Evolutionary conservation across 1,140 invertebrate species (phyloP).

Genomic region (Phymastichus coffea): DNA sequence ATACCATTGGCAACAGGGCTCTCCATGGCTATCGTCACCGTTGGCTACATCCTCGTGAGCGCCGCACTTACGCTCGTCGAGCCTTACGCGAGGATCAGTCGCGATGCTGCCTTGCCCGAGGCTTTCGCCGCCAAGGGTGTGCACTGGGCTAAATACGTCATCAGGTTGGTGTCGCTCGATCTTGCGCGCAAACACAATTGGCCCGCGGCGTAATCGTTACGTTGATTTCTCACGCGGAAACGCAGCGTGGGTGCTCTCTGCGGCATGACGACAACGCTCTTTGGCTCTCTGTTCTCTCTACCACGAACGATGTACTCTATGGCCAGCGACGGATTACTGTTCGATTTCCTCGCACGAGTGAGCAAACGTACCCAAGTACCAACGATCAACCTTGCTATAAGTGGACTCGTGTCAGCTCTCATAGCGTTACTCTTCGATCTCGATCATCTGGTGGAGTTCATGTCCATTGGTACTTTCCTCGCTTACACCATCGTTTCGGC

Average conservation of each 20-base stretch:
- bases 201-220: too few species aligned
- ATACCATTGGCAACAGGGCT: conserved; percentile 80
- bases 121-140: conserved; percentile 74
- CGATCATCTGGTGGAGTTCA: conserved; percentile 88
- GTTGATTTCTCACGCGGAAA: too few species aligned
- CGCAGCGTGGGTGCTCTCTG: conserved; percentile 79
- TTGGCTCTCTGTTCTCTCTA: conserved; percentile 81
- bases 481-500: conserved; percentile 90
- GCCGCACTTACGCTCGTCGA: conserved; percentile 81
- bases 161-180: conserved; percentile 53
- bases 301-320: conserved; percentile 86
- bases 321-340: conserved; percentile 84
- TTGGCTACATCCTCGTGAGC: conserved; percentile 80
- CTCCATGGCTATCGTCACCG: conserved; percentile 76
- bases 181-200: too few species aligned
- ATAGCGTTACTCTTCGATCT: conserved; percentile 87
- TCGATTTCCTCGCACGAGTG: conserved; percentile 73
- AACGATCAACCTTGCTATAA: conserved; percentile 75
- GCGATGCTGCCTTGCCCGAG: conserved; percentile 79
- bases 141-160: conserved; percentile 84
- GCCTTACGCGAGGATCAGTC: conserved; percentile 73
- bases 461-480: conserved; percentile 89
- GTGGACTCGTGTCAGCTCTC: conserved; percentile 73
- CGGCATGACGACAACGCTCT: conserved; percentile 85
- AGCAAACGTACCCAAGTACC: conserved; percentile 81